These are phyloP conservation scores for Platygyra sinensis DNA, from an alignment of 64 coral and sea anemone genomes.

Conservation along the genomic window DNA sequence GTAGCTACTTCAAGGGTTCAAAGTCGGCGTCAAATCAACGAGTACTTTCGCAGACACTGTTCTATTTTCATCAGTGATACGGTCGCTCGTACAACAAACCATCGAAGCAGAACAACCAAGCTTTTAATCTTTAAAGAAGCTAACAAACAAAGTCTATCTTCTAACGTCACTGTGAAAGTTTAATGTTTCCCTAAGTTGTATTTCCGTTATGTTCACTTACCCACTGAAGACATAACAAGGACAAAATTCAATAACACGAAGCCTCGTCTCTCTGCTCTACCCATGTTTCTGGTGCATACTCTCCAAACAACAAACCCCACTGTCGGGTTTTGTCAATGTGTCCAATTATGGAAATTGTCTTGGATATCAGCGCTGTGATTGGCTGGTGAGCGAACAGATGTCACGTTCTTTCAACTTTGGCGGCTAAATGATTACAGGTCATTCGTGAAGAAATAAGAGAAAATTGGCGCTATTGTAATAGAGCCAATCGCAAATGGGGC, in stretches of 20 bases:
- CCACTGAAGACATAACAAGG: background rate
- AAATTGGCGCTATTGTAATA: slow-evolving; percentile 17
- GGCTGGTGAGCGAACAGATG: slow-evolving; percentile 18
- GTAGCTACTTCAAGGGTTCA: background rate
- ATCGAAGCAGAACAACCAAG: background rate
- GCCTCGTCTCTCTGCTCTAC: background rate
- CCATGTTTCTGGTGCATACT: slow-evolving; percentile 35
- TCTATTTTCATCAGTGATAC: background rate
- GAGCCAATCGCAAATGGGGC: slow-evolving; percentile 21
- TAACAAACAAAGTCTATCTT: slow-evolving; percentile 32
- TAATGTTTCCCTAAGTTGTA: background rate
- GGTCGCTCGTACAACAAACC: background rate
- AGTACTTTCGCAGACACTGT: background rate
- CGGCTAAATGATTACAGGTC: slow-evolving; percentile 21
- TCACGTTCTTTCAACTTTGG: slow-evolving; percentile 34
- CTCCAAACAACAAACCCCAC: slow-evolving; percentile 13
- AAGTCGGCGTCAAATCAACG: background rate
- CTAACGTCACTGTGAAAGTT: background rate
- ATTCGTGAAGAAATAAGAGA: slow-evolving; percentile 6
- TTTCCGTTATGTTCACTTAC: slow-evolving; percentile 18
- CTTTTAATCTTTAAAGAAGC: slow-evolving; percentile 48
- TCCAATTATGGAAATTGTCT: slow-evolving; percentile 42
- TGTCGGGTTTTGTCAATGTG: slow-evolving; percentile 45
- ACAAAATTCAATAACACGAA: slow-evolving; percentile 15
- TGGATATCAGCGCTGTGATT: background rate